Conservation (phyloP, 2,797 vertebrate genomes). For the Chelonia mydas region DNA sequence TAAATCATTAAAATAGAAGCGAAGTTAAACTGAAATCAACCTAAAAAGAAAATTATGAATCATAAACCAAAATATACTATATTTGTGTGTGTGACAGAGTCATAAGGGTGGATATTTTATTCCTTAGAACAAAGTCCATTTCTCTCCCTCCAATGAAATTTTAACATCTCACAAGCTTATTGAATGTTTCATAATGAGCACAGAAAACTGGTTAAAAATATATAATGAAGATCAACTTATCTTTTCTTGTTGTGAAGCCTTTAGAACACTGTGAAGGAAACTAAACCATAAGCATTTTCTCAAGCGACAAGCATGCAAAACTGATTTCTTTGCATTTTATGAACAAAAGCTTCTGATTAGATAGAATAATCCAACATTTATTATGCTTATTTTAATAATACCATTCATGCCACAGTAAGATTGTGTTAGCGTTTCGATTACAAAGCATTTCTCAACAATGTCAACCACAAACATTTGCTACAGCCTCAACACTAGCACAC, state of each 20-base stretch:
- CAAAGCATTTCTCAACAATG: slow-evolving; percentile 62
- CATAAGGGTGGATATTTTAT: neutral
- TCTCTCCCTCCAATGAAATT: neutral
- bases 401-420: slow-evolving; percentile 36
- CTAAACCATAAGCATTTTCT: neutral
- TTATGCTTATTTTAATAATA: slow-evolving; percentile 46
- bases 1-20: neutral
- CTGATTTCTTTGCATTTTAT: slow-evolving; percentile 2
- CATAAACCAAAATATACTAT: too few relatives aligned
- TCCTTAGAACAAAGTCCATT: neutral
- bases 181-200: neutral
- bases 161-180: neutral
- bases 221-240: neutral
- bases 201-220: neutral
- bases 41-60: neutral
- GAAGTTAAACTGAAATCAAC: slow-evolving; percentile 9
- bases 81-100: too few relatives aligned
- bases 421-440: slow-evolving; percentile 48
- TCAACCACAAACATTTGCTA: slow-evolving; percentile 49
- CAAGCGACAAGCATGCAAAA: neutral
- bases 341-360: slow-evolving; percentile 68
- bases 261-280: neutral
- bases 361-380: slow-evolving; percentile 45
- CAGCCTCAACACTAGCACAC: slow-evolving; percentile 48
- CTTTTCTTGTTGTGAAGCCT: neutral